These are phyloP conservation scores for Microcebus griseorufus DNA, from an alignment of 2,113 vertebrate genomes.

Conservation along the genomic window DNA sequence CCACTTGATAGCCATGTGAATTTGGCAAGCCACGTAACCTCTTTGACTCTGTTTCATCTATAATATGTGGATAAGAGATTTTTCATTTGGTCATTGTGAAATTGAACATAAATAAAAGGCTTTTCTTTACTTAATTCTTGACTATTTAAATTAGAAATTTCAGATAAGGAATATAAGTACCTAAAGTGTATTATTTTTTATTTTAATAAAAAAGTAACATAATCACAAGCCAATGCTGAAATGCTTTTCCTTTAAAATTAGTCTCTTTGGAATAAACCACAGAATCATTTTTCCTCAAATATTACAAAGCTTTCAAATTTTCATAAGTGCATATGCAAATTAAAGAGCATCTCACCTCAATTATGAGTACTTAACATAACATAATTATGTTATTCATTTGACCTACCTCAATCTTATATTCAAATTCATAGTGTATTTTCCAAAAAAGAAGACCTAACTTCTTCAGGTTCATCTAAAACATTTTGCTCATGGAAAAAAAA, in stretches of 20 bases:
- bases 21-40: neutral
- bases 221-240: neutral
- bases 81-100: neutral
- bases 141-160: neutral
- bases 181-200: neutral
- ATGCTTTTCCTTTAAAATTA: constrained; percentile 58
- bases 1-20: neutral
- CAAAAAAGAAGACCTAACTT: neutral
- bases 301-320: constrained; percentile 44
- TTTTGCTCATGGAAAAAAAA: constrained; percentile 12
- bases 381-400: neutral
- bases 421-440: constrained; percentile 14
- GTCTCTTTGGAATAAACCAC: constrained; percentile 45
- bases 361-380: constrained; percentile 10
- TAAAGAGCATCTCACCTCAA: constrained; percentile 23
- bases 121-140: constrained; percentile 14
- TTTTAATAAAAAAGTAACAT: constrained; percentile 32
- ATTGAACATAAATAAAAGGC: neutral
- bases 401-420: neutral
- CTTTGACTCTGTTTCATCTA: neutral
- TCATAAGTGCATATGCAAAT: constrained; percentile 28
- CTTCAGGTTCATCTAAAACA: neutral
- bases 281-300: neutral
- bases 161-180: constrained; percentile 5
- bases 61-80: neutral